Percentiles rank a stretch among this genome's conserved stretches.
Evolutionary conservation across 2,113 vertebrate species (phyloP).

Genomic region (Lophura nycthemera): DNA sequence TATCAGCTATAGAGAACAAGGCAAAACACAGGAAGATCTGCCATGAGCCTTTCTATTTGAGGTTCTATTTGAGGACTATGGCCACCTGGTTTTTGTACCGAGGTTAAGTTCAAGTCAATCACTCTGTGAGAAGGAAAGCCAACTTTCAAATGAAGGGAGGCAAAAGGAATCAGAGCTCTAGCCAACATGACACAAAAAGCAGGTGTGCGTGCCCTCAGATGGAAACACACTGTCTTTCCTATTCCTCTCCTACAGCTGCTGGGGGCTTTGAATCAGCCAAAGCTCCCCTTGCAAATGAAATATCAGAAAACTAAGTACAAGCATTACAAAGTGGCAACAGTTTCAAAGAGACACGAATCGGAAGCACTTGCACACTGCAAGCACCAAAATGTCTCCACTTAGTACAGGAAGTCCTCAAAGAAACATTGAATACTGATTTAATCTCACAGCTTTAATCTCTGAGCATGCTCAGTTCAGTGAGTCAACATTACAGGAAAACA

Average conservation of each 20-base stretch:
- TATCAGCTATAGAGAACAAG: neutral
- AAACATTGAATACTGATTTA: neutral
- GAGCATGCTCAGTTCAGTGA: neutral
- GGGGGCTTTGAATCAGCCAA: neutral
- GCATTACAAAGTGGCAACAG: neutral
- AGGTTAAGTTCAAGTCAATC: neutral
- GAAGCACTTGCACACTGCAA: neutral
- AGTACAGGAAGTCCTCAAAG: slow-evolving; percentile 26
- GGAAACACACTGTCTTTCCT: neutral
- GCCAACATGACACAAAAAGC: neutral
- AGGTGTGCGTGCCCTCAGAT: fast-evolving
- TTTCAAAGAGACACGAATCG: neutral
- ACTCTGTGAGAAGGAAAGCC: neutral
- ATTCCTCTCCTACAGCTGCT: neutral
- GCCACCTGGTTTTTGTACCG: neutral
- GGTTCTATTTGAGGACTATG: neutral
- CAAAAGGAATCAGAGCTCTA: neutral
- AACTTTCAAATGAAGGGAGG: neutral
- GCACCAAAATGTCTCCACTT: neutral
- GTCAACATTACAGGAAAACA: neutral
- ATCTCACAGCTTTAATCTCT: neutral
- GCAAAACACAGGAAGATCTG: fast-evolving
- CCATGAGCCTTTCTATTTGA: neutral
- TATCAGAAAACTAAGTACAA: neutral
- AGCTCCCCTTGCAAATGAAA: neutral